Evolutionary conservation across 2,113 vertebrate species (phyloP).

Genomic region (Pygoscelis adeliae): DNA sequence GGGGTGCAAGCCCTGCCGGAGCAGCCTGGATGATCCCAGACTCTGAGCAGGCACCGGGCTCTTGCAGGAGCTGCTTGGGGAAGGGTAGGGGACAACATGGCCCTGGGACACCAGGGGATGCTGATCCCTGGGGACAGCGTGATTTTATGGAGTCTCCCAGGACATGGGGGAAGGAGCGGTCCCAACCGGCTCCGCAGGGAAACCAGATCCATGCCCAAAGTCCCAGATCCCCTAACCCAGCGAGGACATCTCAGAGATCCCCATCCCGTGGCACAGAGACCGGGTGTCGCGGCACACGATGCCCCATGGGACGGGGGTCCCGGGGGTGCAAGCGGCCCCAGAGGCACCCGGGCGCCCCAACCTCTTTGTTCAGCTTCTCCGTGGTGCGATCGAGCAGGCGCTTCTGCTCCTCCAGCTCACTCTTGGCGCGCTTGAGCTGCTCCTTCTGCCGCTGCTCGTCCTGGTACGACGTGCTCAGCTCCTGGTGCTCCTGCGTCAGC

Average conservation of each 20-base stretch:
- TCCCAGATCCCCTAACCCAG: rapidly evolving
- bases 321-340: rapidly evolving
- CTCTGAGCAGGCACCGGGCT: background rate
- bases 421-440: conserved; percentile 73
- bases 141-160: background rate
- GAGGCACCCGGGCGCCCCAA: background rate
- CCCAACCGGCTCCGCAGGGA: background rate
- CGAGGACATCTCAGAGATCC: background rate
- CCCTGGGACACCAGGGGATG: background rate
- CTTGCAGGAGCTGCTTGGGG: background rate
- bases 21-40: background rate
- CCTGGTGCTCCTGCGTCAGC: conserved; percentile 80
- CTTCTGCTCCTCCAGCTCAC: conserved; percentile 80
- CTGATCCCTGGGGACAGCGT: background rate
- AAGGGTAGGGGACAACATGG: background rate
- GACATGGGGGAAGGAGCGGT: rapidly evolving
- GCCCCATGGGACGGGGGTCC: rapidly evolving
- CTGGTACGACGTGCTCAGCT: conserved; percentile 68
- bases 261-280: background rate
- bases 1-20: background rate
- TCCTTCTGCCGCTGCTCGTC: conserved; percentile 82
- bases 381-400: conserved; percentile 71
- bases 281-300: rapidly evolving
- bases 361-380: conserved; percentile 78
- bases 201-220: background rate